phyloP scores from a whole-genome alignment of 2,113 vertebrate genomes.

The Melierax canorus region DNA sequence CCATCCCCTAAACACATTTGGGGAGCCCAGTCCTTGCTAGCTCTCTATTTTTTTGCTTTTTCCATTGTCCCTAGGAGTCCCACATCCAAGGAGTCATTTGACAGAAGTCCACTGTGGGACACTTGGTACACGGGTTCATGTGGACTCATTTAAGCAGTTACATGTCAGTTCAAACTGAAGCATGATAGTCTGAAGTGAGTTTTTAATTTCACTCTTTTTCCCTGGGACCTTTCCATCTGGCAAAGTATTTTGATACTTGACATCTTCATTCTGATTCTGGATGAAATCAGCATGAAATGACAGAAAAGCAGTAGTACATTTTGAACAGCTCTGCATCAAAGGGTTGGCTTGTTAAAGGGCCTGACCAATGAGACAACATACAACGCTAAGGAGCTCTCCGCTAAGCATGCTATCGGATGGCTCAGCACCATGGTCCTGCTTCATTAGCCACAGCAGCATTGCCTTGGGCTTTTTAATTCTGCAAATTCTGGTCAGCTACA shows the following conservation, averaged over 20 bases:
- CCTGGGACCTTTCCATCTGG: not conserved
- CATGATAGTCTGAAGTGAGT: not conserved
- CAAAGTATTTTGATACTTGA: not conserved
- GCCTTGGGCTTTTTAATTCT: not conserved
- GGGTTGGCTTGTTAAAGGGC: not conserved
- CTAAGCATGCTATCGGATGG: not conserved
- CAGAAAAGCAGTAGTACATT: not conserved
- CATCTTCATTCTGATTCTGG: not conserved
- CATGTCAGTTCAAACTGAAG: not conserved
- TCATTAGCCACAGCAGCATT: not conserved
- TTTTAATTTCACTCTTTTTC: not conserved
- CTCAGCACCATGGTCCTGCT: not conserved
- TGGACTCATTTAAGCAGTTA: not conserved
- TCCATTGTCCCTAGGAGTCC: not conserved
- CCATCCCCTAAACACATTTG: not conserved
- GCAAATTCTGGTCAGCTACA: not conserved
- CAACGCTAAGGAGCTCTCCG: not conserved
- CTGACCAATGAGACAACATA: not conserved
- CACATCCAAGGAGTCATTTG: not conserved
- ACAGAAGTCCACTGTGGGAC: not conserved
- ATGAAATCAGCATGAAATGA: not conserved
- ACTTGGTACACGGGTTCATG: not conserved
- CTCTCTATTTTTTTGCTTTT: not conserved
- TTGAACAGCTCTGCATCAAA: not conserved
- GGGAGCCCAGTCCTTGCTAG: not conserved